These are phyloP conservation scores for Dicyrtomina minuta DNA, from an alignment of 2,888 invertebrate genomes.

Conservation along the genomic window DNA sequence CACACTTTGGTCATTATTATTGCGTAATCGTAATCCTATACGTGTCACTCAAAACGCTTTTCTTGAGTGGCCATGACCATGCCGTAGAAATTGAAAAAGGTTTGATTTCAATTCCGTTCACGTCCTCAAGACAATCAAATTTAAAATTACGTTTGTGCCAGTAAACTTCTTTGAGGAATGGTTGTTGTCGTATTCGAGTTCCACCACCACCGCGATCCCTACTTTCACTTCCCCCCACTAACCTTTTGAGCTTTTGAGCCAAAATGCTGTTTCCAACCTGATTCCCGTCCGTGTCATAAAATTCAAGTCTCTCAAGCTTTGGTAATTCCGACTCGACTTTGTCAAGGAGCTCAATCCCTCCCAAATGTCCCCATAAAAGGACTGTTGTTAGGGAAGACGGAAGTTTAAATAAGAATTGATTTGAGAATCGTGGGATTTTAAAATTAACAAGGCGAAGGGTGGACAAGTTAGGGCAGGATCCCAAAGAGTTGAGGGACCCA, in stretches of 20 bases:
- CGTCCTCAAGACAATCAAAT: background rate
- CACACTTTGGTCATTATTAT: too few species aligned
- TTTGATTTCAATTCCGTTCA: background rate
- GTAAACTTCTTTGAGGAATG: background rate
- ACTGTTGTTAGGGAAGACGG: background rate
- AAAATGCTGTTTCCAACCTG: slow-evolving; percentile 4
- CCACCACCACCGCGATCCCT: background rate
- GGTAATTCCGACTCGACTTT: background rate
- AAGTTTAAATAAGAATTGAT: background rate
- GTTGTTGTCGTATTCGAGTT: too few species aligned
- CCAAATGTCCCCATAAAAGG: slow-evolving; percentile 2
- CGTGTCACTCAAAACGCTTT: background rate
- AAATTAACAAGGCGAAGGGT: slow-evolving; percentile 16
- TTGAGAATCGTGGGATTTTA: background rate
- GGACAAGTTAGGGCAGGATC: background rate
- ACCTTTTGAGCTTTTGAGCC: background rate
- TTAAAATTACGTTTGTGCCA: slow-evolving; percentile 18
- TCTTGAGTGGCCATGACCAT: slow-evolving; percentile 19
- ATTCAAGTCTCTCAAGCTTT: background rate
- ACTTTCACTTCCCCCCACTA: too few species aligned
- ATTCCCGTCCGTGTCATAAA: slow-evolving; percentile 2
- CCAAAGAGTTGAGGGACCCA: background rate
- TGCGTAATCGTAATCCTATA: background rate
- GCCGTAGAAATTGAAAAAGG: slow-evolving; percentile 11
- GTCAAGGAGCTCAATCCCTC: background rate